A percentile compares a stretch with the other conserved stretches of the same genome.
Evolutionary conservation across 2,888 invertebrate genomes (phyloP).

Genomic region (Himalopsyche tibetana): DNA sequence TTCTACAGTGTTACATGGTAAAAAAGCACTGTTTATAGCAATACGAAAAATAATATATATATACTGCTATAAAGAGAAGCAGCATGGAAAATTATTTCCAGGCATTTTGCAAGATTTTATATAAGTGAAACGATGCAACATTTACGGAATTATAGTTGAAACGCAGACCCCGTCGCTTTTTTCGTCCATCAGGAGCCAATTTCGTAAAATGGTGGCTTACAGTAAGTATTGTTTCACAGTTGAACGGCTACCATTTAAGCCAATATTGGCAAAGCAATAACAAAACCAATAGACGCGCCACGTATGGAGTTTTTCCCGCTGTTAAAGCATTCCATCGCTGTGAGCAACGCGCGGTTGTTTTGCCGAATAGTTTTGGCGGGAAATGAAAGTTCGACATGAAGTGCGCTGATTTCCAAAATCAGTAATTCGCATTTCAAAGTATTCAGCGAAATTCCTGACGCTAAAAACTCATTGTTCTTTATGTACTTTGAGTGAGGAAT

Average conservation of each 20-base stretch:
- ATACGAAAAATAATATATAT: no score
- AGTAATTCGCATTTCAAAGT: not conserved
- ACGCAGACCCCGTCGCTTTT: constrained; percentile 43
- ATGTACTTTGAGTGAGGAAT: no score
- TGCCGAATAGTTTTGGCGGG: constrained; percentile 14
- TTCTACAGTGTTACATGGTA: no score
- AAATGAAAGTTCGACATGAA: constrained; percentile 35
- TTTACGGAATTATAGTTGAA: constrained; percentile 44
- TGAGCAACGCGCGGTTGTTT: constrained; percentile 28
- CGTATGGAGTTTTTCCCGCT: constrained; percentile 39
- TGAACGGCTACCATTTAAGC: constrained; percentile 57
- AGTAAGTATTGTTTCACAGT: constrained; percentile 56
- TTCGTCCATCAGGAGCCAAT: constrained; percentile 46
- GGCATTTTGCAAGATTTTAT: not conserved
- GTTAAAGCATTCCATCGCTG: constrained; percentile 34
- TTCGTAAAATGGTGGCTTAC: constrained; percentile 50
- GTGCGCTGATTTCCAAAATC: constrained; percentile 23
- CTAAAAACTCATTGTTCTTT: no score
- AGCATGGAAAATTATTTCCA: not conserved
- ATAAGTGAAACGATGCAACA: constrained; percentile 4
- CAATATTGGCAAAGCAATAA: constrained; percentile 59
- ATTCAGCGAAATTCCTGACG: not conserved
- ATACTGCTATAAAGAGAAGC: no score
- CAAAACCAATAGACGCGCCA: constrained; percentile 47
- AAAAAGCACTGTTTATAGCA: no score